These are phyloP conservation scores for Hippasteria phrygiana DNA, from an alignment of 53 echinoderm and acorn worm genomes.

Conservation along the genomic window DNA sequence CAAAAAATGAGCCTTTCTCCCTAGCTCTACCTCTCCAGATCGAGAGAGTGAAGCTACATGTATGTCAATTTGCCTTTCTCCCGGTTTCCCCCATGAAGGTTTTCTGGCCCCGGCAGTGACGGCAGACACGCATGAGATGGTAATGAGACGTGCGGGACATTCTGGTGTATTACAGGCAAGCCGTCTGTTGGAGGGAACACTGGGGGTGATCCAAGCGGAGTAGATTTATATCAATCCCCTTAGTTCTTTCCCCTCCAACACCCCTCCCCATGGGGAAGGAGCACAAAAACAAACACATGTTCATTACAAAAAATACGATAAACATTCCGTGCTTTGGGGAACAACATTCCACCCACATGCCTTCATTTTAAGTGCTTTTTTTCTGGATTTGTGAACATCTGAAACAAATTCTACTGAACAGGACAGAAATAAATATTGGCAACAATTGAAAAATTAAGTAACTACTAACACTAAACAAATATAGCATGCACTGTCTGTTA, in stretches of 20 bases:
- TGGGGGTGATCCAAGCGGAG: slow-evolving; percentile 7
- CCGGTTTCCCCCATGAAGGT: not conserved
- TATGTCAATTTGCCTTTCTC: slow-evolving; percentile 53
- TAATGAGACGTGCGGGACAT: slow-evolving; percentile 54
- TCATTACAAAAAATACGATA: slow-evolving; percentile 28
- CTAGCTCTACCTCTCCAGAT: not conserved
- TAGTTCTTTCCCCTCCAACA: not conserved
- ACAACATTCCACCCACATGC: not conserved
- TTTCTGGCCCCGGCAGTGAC: slow-evolving; percentile 1
- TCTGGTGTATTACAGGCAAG: not conserved
- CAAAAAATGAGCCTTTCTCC: not conserved
- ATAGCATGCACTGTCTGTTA: too few species aligned
- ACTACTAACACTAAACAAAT: too few species aligned
- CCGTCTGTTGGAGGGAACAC: not conserved
- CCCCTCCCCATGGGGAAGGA: not conserved
- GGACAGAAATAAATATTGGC: too few species aligned
- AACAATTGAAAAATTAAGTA: too few species aligned
- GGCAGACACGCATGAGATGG: slow-evolving; percentile 5
- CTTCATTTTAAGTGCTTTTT: not conserved
- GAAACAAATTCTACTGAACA: too few species aligned
- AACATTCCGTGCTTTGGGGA: slow-evolving; percentile 27
- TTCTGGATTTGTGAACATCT: too few species aligned
- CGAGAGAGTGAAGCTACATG: not conserved
- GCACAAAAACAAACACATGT: slow-evolving; percentile 21
- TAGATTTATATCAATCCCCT: slow-evolving; percentile 18